Evolutionary conservation across 2,888 invertebrate genomes (phyloP).

Genomic region (Fragum sueziense): DNA sequence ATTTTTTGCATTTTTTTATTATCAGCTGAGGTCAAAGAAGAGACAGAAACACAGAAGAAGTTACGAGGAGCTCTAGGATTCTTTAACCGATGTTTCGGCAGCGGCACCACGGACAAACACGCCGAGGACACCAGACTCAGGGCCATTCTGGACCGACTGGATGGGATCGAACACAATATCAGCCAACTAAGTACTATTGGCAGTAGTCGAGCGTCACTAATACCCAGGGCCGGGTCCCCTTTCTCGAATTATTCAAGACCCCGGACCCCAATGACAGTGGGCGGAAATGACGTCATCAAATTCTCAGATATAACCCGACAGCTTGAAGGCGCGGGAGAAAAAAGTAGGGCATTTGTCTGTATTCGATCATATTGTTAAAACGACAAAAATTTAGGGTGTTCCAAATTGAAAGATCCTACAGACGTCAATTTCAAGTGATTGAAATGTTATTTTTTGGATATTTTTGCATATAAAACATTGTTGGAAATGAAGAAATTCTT

Average conservation of each 20-base stretch:
- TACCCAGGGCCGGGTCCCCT: neutral
- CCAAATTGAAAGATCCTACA: too few species aligned
- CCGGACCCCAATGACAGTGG: neutral
- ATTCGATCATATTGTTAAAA: too few species aligned
- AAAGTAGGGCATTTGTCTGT: too few species aligned
- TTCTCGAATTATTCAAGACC: neutral
- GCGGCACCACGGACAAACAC: conserved; percentile 43
- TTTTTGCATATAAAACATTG: too few species aligned
- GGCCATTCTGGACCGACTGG: conserved; percentile 66
- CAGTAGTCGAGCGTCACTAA: conserved; percentile 15
- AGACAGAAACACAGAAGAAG: conserved; percentile 24
- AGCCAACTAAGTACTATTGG: conserved; percentile 42
- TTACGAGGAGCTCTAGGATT: conserved; percentile 31
- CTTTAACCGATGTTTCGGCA: conserved; percentile 36
- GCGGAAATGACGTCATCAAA: conserved; percentile 3
- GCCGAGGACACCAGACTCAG: conserved; percentile 62
- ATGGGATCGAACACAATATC: conserved; percentile 57
- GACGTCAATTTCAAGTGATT: too few species aligned
- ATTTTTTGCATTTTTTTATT: too few species aligned
- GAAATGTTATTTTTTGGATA: too few species aligned
- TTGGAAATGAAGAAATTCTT: too few species aligned
- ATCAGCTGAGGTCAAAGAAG: conserved; percentile 31
- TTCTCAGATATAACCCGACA: neutral
- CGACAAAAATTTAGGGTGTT: too few species aligned
- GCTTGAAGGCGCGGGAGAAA: neutral